phyloP scores from a whole-genome alignment of 53 echinoderm and acorn worm genomes.

The Apostichopus leukothele region DNA sequence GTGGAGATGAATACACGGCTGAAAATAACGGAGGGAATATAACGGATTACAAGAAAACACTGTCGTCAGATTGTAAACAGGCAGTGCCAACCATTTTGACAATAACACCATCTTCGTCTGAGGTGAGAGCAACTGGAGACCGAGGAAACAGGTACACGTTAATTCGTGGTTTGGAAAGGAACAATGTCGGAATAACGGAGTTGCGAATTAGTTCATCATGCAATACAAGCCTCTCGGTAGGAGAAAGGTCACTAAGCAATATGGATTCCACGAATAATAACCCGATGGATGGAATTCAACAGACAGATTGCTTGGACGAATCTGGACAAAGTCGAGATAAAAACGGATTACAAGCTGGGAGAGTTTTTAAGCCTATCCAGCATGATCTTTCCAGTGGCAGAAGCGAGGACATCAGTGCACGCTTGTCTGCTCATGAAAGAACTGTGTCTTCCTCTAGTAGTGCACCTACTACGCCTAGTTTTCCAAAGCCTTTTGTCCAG shows the following conservation, averaged over 20 bases:
- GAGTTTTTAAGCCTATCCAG: constrained; percentile 40
- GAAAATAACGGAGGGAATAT: constrained; percentile 35
- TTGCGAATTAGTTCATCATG: constrained; percentile 47
- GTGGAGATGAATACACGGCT: neutral
- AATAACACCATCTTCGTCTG: constrained; percentile 35
- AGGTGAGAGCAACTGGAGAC: neutral
- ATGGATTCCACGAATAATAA: constrained; percentile 43
- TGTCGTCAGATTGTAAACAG: neutral
- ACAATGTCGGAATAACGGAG: constrained; percentile 37
- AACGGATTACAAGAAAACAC: constrained; percentile 24
- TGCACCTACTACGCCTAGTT: constrained; percentile 49
- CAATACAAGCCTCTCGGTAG: constrained; percentile 19
- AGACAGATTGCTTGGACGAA: constrained; percentile 18
- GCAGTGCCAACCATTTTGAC: constrained; percentile 26
- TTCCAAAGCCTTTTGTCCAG: constrained; percentile 44
- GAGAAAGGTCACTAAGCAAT: constrained; percentile 29
- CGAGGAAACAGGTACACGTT: neutral
- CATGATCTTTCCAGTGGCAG: neutral
- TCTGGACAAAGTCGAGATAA: constrained; percentile 37
- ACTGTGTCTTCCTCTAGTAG: constrained; percentile 23
- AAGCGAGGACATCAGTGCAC: constrained; percentile 12
- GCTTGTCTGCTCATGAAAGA: constrained; percentile 37
- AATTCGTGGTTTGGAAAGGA: constrained; percentile 10
- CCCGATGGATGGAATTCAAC: constrained; percentile 31
- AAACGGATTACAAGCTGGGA: constrained; percentile 33